These are phyloP conservation scores for Dromaius novaehollandiae DNA, from an alignment of 2,113 vertebrate species.

Conservation along the genomic window DNA sequence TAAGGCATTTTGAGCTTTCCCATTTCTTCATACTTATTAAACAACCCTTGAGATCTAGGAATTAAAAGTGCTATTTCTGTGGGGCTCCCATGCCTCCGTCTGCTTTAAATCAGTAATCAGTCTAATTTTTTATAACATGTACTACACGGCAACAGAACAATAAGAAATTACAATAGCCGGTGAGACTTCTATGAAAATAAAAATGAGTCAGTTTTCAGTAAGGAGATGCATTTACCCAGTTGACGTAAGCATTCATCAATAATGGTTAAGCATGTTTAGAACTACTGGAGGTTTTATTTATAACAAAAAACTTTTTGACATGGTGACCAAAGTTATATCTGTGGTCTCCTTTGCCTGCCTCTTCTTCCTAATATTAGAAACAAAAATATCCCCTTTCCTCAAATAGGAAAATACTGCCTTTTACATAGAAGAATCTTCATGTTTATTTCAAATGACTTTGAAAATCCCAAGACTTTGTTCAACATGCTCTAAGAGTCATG, in stretches of 20 bases:
- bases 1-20: not conserved
- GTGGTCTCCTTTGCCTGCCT: not conserved
- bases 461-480: not conserved
- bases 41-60: not conserved
- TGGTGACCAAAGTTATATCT: not conserved
- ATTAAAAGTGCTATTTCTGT: not conserved
- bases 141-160: not conserved
- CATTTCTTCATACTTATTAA: not conserved
- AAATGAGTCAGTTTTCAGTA: not conserved
- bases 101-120: not conserved
- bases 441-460: not conserved
- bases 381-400: not conserved
- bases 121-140: not conserved
- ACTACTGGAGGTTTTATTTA: not conserved
- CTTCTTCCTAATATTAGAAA: not conserved
- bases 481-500: not conserved
- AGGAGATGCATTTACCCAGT: not conserved
- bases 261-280: not conserved
- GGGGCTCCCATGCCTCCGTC: not conserved
- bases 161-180: not conserved
- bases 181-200: not conserved
- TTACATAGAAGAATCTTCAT: not conserved
- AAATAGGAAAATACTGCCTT: not conserved
- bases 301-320: not conserved
- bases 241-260: not conserved